phyloP scores from a whole-genome alignment of 2,113 vertebrate genomes.

The Ammodytes dubius region DNA sequence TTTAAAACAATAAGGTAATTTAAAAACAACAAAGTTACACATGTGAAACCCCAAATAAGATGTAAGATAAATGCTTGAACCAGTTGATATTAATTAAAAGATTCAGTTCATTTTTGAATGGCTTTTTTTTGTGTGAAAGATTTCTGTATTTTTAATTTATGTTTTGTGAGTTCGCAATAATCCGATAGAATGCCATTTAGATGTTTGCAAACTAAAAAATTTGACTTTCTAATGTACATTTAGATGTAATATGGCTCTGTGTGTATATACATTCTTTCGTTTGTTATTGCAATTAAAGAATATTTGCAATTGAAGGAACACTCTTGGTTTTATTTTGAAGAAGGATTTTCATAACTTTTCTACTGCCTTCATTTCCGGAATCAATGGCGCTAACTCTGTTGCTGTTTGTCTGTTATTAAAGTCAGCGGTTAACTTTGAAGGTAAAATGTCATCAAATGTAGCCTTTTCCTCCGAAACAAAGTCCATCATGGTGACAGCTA shows the following conservation, averaged over 20 bases:
- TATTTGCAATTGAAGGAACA: background rate
- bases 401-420: accelerated
- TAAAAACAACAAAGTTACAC: background rate
- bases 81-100: background rate
- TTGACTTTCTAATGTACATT: background rate
- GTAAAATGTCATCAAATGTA: slow-evolving; percentile 44
- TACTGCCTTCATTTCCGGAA: slow-evolving; percentile 28
- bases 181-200: background rate
- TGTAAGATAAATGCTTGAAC: slow-evolving; percentile 3
- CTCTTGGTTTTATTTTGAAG: slow-evolving; percentile 69
- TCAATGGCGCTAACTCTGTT: background rate
- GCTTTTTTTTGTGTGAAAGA: background rate
- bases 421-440: background rate
- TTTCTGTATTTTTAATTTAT: slow-evolving; percentile 25
- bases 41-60: background rate
- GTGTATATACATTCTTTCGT: background rate
- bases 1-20: background rate
- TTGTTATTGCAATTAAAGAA: slow-evolving; percentile 38
- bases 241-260: background rate
- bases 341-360: accelerated
- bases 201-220: slow-evolving; percentile 16
- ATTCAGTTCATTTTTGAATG: background rate
- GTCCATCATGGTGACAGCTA: slow-evolving; percentile 60
- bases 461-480: slow-evolving; percentile 64
- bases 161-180: background rate